Conservation (phyloP, 2,113 vertebrate genomes). For the Aphyosemion australe region DNA sequence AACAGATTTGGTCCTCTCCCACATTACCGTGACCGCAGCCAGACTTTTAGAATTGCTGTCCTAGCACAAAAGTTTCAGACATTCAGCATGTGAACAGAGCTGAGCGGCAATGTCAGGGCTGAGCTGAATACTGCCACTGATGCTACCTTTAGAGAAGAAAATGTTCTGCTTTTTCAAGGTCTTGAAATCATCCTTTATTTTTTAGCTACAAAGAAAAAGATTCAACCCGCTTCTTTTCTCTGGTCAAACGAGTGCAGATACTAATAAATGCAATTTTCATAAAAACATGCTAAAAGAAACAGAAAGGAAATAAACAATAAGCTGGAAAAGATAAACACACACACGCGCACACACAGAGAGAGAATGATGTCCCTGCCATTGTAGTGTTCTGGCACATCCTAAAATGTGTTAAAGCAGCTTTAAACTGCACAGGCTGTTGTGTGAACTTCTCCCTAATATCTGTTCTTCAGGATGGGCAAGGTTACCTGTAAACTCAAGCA, state of each 20-base stretch:
- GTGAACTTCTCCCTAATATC: constrained; percentile 21
- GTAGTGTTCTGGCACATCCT: constrained; percentile 9
- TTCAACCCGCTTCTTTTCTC: background rate
- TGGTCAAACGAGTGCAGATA: background rate
- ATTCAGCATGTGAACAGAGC: background rate
- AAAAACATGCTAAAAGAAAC: constrained; percentile 19
- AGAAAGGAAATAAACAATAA: background rate
- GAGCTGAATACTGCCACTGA: background rate
- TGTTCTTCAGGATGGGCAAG: constrained; percentile 43
- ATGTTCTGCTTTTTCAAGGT: constrained; percentile 5
- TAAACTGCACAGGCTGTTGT: constrained; percentile 9
- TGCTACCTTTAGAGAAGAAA: constrained; percentile 4
- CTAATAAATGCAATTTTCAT: constrained; percentile 6
- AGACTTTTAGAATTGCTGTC: too few relatives aligned
- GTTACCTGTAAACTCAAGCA: constrained; percentile 45
- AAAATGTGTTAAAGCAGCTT: constrained; percentile 32
- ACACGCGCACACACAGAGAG: constrained; percentile 21
- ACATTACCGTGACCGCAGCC: too few relatives aligned
- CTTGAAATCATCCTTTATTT: background rate
- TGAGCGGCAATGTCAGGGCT: background rate
- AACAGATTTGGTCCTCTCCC: too few relatives aligned
- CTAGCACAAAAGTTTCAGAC: too few relatives aligned
- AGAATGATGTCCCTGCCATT: constrained; percentile 6
- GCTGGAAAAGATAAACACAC: constrained; percentile 1
- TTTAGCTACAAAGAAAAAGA: background rate